A percentile compares a stretch with the other conserved stretches of the same genome.
These are phyloP conservation scores for Branchellion lobata DNA, from an alignment of 2,888 invertebrate genomes.

Conservation along the genomic window DNA sequence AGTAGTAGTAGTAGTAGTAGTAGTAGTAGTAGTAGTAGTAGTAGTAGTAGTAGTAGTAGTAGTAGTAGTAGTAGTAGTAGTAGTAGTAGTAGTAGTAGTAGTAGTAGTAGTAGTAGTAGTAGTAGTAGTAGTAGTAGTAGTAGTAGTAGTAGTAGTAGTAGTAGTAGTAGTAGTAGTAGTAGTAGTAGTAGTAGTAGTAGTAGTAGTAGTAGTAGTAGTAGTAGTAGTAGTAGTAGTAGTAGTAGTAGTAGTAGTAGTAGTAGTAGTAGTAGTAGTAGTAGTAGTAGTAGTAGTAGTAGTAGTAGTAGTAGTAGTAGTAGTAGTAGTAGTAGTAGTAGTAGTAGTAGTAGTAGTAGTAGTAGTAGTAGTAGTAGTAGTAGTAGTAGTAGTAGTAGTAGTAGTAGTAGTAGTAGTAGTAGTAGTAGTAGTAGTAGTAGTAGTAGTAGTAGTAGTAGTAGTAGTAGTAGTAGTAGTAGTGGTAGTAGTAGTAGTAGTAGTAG, in stretches of 20 bases:
- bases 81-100: conserved; percentile 26
- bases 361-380: conserved; percentile 27
- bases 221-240: conserved; percentile 23
- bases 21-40: conserved; percentile 25
- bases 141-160: conserved; percentile 22
- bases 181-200: conserved; percentile 23
- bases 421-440: conserved; percentile 25
- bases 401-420: conserved; percentile 27
- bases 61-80: conserved; percentile 23
- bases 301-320: conserved; percentile 23
- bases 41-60: conserved; percentile 29
- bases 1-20: conserved; percentile 27
- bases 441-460: neutral
- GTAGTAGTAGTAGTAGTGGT: neutral
- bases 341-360: conserved; percentile 23
- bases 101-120: conserved; percentile 19
- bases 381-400: conserved; percentile 23
- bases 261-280: conserved; percentile 22
- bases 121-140: conserved; percentile 27
- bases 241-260: conserved; percentile 27
- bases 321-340: conserved; percentile 29
- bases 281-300: conserved; percentile 27
- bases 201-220: conserved; percentile 29
- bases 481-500: conserved; percentile 27
- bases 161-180: conserved; percentile 29